Base-by-base conservation (phyloP, 1,140 invertebrate species). In the Pinna nobilis region DNA sequence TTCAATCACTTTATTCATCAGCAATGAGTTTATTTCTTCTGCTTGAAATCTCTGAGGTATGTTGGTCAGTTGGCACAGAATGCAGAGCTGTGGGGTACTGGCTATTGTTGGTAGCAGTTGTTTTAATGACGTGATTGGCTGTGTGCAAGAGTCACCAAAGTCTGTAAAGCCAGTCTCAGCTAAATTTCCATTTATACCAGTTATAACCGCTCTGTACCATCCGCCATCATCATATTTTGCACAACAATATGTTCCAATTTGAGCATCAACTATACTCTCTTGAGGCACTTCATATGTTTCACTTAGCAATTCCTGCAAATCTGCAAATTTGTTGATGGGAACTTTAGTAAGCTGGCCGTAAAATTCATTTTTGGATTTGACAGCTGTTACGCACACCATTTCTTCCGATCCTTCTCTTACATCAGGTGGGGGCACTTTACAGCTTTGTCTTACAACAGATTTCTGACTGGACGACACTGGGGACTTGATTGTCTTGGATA, bases 191-290 rank as follows among this genome's bases (percentile, higher is more conserved):
- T 41, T 20, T 11, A 73, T 25, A 23, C 59, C 92, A 0, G 94
- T 89, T 11, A 95, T 92, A 77, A 93, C 91, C 1, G 94, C 94
- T 75, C 95, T 89, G 81, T 95, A 96, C 94, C 94, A 96, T 1
- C 88, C 84, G 37, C 93, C 91, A 82, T 95, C 94, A 0, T 91
- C 92, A 81, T 93, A 95, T 68, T 92, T 90, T 0, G 94, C 94
- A 35, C 93, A 89, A 70, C 82, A 83, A 13, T 66, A 66, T 23
- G 57, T 76, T 49, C 79, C 79, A 20, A 74, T 41, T 15, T 41
- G 59, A 28, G 35, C 23, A n/a, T 64, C 35, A 30, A 35, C 41
- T 70, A 68, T 39, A 13, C 25, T 65, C 18, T 66, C 70, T 41
- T 67, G 37, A 25, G 25, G 39, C 55, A 28, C 60, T 25, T 76